Evolutionary conservation across 2,797 vertebrate species (phyloP).

Genomic region (Melanitta fusca): DNA sequence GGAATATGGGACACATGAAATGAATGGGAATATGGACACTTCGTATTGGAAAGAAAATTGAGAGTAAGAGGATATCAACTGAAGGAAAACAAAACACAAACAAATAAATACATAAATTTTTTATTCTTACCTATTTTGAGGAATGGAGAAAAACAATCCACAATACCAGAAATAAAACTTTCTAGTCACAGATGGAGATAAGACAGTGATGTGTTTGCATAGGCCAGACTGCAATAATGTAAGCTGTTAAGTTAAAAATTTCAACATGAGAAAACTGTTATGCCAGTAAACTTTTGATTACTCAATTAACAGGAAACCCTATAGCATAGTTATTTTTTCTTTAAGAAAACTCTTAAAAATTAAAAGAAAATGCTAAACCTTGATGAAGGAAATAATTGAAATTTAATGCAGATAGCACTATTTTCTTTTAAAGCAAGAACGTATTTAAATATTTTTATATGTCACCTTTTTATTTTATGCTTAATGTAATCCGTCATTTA

Average conservation of each 20-base stretch:
- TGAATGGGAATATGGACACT: not conserved
- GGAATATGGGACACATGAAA: not conserved
- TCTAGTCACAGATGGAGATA: constrained; percentile 36
- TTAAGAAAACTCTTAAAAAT: not conserved
- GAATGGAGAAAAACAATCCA: not conserved
- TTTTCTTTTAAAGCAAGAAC: not conserved
- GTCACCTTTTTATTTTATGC: not conserved
- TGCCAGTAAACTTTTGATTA: constrained; percentile 54
- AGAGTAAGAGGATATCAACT: not conserved
- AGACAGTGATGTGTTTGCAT: not conserved
- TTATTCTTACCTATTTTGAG: not conserved
- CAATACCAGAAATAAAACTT: not conserved
- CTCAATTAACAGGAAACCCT: constrained; percentile 25
- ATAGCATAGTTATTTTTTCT: not conserved
- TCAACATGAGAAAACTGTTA: constrained; percentile 49
- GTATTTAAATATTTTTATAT: not conserved
- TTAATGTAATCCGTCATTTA: not conserved
- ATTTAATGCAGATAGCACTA: not conserved
- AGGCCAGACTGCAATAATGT: constrained; percentile 2
- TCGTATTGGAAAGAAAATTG: not conserved
- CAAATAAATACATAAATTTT: not conserved
- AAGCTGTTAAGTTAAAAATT: constrained; percentile 58
- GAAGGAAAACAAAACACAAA: not conserved
- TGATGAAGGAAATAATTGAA: not conserved
- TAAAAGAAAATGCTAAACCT: not conserved